Conservation (phyloP, 64 coral and sea anemone species). For the Montipora sp. region DNA sequence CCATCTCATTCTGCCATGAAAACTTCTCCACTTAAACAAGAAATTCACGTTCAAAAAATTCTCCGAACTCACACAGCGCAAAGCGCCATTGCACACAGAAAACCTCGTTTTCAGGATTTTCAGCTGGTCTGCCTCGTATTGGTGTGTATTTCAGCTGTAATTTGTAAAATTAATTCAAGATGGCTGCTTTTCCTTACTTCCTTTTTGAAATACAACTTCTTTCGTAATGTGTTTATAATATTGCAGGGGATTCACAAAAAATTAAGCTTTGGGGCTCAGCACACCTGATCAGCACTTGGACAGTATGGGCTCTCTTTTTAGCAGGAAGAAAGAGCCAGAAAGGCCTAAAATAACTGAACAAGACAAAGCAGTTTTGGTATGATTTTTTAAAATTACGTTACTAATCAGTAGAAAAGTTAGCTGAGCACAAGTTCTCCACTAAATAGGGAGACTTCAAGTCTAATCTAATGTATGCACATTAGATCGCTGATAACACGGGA, state of each 20-base stretch:
- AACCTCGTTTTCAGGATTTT: slow-evolving; percentile 58
- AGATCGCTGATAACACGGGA: no score
- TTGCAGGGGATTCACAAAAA: not conserved
- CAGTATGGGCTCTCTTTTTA: slow-evolving; percentile 89
- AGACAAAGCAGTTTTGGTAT: slow-evolving; percentile 96
- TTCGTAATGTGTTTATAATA: not conserved
- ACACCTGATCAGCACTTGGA: not conserved
- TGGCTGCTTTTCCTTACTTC: slow-evolving; percentile 35
- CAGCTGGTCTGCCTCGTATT: slow-evolving; percentile 55
- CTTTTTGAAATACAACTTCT: not conserved
- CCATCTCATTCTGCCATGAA: slow-evolving; percentile 97
- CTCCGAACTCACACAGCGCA: slow-evolving; percentile 48
- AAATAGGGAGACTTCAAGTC: no score
- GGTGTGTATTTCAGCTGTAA: not conserved
- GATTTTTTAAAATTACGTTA: not conserved
- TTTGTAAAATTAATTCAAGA: slow-evolving; percentile 28
- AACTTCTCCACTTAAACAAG: slow-evolving; percentile 84
- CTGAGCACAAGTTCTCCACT: no score
- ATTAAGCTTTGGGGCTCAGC: not conserved
- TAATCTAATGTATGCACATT: no score
- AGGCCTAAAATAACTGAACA: slow-evolving; percentile 96
- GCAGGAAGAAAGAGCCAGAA: slow-evolving; percentile 84
- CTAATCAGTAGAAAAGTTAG: no score
- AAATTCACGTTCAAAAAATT: slow-evolving; percentile 47
- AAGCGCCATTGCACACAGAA: slow-evolving; percentile 78